A percentile compares a stretch with the other conserved stretches of the same genome.
Evolutionary conservation across 2,113 vertebrate species (phyloP).

Genomic region (Hydrolagus affinis): DNA sequence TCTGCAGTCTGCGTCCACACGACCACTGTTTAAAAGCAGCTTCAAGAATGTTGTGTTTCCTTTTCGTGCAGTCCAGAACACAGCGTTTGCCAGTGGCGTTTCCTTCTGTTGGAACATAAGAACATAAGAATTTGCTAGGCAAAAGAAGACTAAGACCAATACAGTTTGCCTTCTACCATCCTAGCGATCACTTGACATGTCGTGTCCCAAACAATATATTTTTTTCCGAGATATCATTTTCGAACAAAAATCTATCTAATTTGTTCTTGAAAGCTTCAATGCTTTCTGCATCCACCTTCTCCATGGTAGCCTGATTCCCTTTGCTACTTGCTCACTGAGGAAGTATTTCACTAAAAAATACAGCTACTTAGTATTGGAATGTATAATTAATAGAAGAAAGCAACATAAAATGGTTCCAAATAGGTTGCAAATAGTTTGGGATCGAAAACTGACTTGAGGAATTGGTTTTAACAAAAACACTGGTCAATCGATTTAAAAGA

Average conservation of each 20-base stretch:
- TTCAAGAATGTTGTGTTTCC: conserved; percentile 89
- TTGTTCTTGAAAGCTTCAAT: too few species aligned
- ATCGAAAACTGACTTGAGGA: background rate
- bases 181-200: too few species aligned
- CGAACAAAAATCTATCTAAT: too few species aligned
- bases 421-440: background rate
- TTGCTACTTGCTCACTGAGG: too few species aligned
- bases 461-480: background rate
- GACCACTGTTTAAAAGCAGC: conserved; percentile 87
- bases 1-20: conserved; percentile 92
- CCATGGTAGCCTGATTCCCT: too few species aligned
- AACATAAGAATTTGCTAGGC: background rate
- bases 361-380: background rate
- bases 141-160: too few species aligned
- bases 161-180: too few species aligned
- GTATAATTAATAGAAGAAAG: background rate
- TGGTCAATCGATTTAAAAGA: background rate
- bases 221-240: too few species aligned
- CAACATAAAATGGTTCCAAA: background rate
- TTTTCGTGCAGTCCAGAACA: conserved; percentile 89
- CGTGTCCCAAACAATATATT: too few species aligned
- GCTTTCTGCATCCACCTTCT: too few species aligned
- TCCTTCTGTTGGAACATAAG: conserved; percentile 70
- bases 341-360: too few species aligned
- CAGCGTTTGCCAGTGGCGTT: conserved; percentile 90